Evolutionary conservation across 2,113 vertebrate species (phyloP).

Genomic region (cattle (Bos taurus)): ARS-UCD2.0 NC_037331.1:46169001-46169500

Average conservation of each 20-base stretch:
- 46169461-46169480: not conserved
- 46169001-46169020: not conserved
- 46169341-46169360: not conserved
- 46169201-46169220: not conserved
- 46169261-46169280: not conserved
- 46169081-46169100: not conserved
- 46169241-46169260: not conserved
- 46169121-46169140: not conserved
- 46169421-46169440: not conserved
- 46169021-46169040: not conserved
- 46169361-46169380: not conserved
- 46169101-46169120: not conserved
- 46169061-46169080: not conserved
- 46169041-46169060: not conserved
- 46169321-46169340: not conserved
- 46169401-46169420: not conserved
- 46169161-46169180: not conserved
- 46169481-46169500: not conserved
- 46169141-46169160: not conserved
- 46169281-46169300: not conserved
- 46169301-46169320: not conserved
- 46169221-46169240: not conserved
- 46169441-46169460: not conserved
- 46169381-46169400: not conserved
- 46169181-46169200: not conserved